Conservation (phyloP, 2,888 invertebrate genomes). For the Leucoptera coffeella region DNA sequence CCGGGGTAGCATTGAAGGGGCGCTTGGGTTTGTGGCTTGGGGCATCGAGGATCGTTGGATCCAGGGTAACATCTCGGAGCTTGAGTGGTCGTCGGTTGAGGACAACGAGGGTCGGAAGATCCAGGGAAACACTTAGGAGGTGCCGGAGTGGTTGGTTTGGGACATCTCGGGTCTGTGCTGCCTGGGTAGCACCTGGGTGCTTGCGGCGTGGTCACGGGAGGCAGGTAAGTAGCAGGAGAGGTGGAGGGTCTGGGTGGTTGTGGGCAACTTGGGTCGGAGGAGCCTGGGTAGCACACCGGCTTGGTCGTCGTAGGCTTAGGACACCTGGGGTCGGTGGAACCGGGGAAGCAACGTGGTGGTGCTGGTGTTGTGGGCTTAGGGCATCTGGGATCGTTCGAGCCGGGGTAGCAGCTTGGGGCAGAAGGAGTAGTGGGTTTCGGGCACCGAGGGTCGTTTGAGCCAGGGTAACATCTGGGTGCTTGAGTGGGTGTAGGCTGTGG, state of each 20-base stretch:
- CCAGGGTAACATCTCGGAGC: constrained; percentile 17
- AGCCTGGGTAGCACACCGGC: constrained; percentile 14
- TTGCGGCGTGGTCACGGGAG: constrained; percentile 1
- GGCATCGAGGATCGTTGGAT: constrained; percentile 16
- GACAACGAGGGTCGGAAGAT: constrained; percentile 7
- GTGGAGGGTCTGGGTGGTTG: constrained; percentile 10
- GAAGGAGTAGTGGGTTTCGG: constrained; percentile 10
- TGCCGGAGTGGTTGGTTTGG: constrained; percentile 9
- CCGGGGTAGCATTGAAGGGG: constrained; percentile 11
- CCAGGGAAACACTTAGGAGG: constrained; percentile 9
- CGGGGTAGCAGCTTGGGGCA: constrained; percentile 13
- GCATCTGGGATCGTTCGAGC: constrained; percentile 15
- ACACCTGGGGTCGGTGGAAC: constrained; percentile 13
- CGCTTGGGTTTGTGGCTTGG: constrained; percentile 8
- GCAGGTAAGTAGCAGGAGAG: not conserved
- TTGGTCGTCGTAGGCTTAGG: too few species aligned
- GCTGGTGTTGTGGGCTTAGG: constrained; percentile 8
- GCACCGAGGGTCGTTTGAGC: constrained; percentile 8
- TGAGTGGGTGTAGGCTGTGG: constrained; percentile 1
- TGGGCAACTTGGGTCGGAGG: constrained; percentile 19
- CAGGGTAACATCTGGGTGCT: constrained; percentile 5
- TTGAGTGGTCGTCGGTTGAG: constrained; percentile 7
- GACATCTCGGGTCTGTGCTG: constrained; percentile 11
- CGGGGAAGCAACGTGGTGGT: constrained; percentile 10
- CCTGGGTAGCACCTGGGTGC: constrained; percentile 11